phyloP scores from a whole-genome alignment of 2,113 vertebrate species.

The Rhea americana region DNA sequence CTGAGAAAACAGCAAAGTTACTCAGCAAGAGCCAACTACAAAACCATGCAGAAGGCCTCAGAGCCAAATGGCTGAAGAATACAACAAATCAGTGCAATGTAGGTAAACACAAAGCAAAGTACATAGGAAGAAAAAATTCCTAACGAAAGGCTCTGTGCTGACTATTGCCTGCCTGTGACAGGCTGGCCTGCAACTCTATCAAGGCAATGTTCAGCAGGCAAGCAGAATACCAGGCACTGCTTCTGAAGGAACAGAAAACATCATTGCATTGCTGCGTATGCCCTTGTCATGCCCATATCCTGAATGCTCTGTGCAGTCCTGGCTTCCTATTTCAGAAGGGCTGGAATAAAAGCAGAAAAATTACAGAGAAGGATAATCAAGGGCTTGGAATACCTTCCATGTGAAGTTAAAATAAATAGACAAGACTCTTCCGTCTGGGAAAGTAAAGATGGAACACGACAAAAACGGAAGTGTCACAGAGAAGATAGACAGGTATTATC shows the following conservation, averaged over 20 bases:
- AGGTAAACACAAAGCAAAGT: background rate
- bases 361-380: background rate
- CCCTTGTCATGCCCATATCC: background rate
- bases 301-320: background rate
- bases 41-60: background rate
- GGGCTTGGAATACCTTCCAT: background rate
- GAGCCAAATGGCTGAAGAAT: background rate
- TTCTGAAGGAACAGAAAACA: background rate
- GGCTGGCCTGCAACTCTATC: background rate
- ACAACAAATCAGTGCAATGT: background rate
- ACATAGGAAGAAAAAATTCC: background rate
- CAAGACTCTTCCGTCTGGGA: background rate
- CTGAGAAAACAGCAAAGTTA: background rate
- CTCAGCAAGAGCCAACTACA: background rate
- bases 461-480: background rate
- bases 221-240: background rate
- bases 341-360: background rate
- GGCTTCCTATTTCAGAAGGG: background rate
- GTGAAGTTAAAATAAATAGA: background rate
- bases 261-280: accelerated
- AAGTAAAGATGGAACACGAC: background rate
- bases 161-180: background rate
- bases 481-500: background rate
- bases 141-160: background rate
- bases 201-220: accelerated